Evolutionary conservation across 2,888 invertebrate species (phyloP).

Genomic region (Horisme vitalbata): DNA sequence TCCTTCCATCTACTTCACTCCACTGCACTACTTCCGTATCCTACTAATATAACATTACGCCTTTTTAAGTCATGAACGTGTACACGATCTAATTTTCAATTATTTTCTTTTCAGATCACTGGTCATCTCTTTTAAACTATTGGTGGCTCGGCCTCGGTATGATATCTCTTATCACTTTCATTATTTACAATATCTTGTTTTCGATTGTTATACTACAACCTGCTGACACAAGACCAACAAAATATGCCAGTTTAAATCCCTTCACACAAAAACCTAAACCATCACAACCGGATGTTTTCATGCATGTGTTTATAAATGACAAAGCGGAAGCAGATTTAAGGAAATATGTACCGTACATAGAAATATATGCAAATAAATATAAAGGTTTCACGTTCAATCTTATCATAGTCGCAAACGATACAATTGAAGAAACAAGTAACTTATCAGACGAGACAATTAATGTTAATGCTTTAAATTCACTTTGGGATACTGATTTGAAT

Average conservation of each 20-base stretch:
- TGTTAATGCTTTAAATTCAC: slow-evolving; percentile 57
- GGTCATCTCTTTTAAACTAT: slow-evolving; percentile 60
- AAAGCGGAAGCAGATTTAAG: slow-evolving; percentile 49
- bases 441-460: slow-evolving; percentile 58
- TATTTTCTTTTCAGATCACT: slow-evolving; percentile 59
- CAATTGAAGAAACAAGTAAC: slow-evolving; percentile 34
- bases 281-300: slow-evolving; percentile 46
- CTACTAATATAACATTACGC: no score
- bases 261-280: not conserved
- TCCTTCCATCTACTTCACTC: no score
- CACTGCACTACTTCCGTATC: no score
- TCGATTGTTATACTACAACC: slow-evolving; percentile 53
- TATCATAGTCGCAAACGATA: slow-evolving; percentile 60
- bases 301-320: slow-evolving; percentile 59
- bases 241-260: slow-evolving; percentile 20
- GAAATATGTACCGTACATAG: slow-evolving; percentile 57
- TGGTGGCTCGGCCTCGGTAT: slow-evolving; percentile 71
- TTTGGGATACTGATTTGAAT: slow-evolving; percentile 46
- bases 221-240: slow-evolving; percentile 35
- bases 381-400: slow-evolving; percentile 55
- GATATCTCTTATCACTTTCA: slow-evolving; percentile 59
- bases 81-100: not conserved
- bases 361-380: slow-evolving; percentile 55
- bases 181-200: slow-evolving; percentile 63
- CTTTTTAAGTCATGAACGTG: no score